Evolutionary conservation across 2,888 invertebrate genomes (phyloP), one percentile per base, ranked within the genome.

Genomic region (Aphrophora alni): DNA sequence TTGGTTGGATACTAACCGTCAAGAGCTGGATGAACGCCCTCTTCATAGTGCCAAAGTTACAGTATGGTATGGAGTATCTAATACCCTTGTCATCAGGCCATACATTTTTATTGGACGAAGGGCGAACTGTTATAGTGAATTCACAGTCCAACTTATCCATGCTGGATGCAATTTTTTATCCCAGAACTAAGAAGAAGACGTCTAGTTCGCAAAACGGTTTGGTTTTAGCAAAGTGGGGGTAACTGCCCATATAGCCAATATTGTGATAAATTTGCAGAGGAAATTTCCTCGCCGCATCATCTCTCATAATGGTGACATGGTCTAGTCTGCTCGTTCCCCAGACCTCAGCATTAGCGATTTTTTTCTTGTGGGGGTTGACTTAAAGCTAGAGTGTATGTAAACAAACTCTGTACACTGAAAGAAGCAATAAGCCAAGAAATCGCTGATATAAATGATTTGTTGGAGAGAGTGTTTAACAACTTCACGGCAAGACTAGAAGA

Each of bases 101-200:
- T 82, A 79, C 72, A 78, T 84, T 83, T 83, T 83, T 77, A 59
- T n/a, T 82, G 38, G 77, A 75, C 17, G 69, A 27, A 1, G 76
- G 77, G 14, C 26, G 24, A 44, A 75, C 75, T 5, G 75, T 78
- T 51, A 76, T 68, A 7, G 73, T 72, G 12, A 81, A 71, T 21
- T 71, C 71, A 33, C 75, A 26, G 51, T 75, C 70, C 17, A 80
- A 80, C 78, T 78, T 77, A 38, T 17, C 17, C 68, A 82, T 80
- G 82, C 70, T 78, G 70, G 24, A 75, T n/a, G n/a, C 27, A 82
- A 78, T 59, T 78, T 78, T 8, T 33, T 33, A 33, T 33, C 8
- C 33, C 33, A 5, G 33, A 33, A 33, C 71, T 80, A 38, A 44
- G 44, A 79, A 28, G 12, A 33, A 33, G 8, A 33, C 33, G 8